Evolutionary conservation across 2,113 vertebrate genomes (phyloP).

Genomic region (Odocoileus hemionus): DNA sequence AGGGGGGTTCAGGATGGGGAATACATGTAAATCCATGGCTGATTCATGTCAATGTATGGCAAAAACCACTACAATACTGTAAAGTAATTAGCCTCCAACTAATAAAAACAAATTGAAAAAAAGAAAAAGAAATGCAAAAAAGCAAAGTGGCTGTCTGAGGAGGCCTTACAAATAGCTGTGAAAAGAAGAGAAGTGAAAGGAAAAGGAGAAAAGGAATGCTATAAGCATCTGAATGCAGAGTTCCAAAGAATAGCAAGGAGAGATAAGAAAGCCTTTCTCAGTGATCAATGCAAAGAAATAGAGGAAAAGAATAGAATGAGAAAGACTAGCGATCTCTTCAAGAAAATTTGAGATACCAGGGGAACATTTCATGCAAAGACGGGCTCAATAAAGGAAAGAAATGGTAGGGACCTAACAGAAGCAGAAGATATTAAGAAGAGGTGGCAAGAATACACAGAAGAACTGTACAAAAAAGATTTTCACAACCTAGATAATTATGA

Average conservation of each 20-base stretch:
- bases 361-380: background rate
- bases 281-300: background rate
- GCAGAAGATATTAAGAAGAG: background rate
- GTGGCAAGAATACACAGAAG: background rate
- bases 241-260: background rate
- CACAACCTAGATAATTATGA: rapidly evolving
- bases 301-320: background rate
- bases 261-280: background rate
- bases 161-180: background rate
- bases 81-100: no score
- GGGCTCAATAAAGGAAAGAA: background rate
- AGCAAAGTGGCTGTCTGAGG: background rate
- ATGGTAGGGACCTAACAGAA: background rate
- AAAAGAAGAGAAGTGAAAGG: background rate
- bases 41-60: no score
- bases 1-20: no score
- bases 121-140: background rate
- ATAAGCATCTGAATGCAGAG: background rate
- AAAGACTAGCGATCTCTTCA: background rate
- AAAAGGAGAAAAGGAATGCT: background rate
- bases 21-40: no score
- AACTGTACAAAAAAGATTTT: background rate
- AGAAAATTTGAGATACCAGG: background rate
- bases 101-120: no score
- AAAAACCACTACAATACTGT: no score